These are phyloP conservation scores for Celastrina argiolus DNA, from an alignment of 2,888 invertebrate species.

Conservation along the genomic window DNA sequence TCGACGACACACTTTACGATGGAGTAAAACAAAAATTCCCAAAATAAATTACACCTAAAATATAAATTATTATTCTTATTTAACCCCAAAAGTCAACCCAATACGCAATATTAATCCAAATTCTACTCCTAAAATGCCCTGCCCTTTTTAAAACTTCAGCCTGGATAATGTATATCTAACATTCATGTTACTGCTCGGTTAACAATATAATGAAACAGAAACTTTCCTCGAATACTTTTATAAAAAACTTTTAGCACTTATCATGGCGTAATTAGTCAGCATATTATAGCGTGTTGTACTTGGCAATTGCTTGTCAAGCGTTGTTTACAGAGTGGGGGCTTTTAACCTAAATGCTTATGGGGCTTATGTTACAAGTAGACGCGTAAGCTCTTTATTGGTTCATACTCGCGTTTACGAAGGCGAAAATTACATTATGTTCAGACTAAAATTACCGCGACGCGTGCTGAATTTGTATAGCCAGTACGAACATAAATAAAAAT, in stretches of 20 bases:
- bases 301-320: slow-evolving; percentile 30
- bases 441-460: slow-evolving; percentile 7
- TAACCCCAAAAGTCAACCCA: too few relatives aligned
- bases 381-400: slow-evolving; percentile 29
- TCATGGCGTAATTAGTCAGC: slow-evolving; percentile 10
- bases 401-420: slow-evolving; percentile 9
- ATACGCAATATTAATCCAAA: too few relatives aligned
- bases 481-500: background rate
- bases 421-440: slow-evolving; percentile 3
- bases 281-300: slow-evolving; percentile 21
- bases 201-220: background rate
- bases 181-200: background rate
- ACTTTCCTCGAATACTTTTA: background rate
- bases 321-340: slow-evolving; percentile 32
- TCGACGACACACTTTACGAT: too few relatives aligned
- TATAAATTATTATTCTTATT: too few relatives aligned
- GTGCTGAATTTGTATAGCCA: background rate
- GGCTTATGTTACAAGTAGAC: slow-evolving; percentile 30
- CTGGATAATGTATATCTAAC: too few relatives aligned
- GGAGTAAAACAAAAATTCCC: too few relatives aligned
- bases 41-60: too few relatives aligned
- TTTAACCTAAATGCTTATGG: slow-evolving; percentile 34
- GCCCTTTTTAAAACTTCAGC: too few relatives aligned
- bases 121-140: too few relatives aligned
- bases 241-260: background rate